Evolutionary conservation across 2,113 vertebrate genomes (phyloP).

Genomic region (Oncorhynchus nerka): DNA sequence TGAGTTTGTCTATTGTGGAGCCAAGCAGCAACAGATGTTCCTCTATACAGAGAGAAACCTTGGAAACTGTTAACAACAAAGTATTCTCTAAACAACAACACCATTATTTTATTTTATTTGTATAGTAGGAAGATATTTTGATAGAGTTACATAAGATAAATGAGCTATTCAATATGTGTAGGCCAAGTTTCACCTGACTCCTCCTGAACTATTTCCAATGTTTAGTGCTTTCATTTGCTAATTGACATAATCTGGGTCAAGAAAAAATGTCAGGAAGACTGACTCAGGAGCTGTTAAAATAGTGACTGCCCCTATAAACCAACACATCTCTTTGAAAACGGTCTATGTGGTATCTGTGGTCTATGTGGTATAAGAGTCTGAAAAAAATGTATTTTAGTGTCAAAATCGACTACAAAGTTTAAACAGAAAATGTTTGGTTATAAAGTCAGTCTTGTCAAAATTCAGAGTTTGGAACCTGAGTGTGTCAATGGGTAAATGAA

Average conservation of each 20-base stretch:
- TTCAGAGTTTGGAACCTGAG: no score
- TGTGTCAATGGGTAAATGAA: no score
- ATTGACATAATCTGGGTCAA: conserved; percentile 70
- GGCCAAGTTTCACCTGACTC: no score
- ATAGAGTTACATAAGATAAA: background rate
- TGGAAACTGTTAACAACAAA: conserved; percentile 51
- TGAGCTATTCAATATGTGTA: no score
- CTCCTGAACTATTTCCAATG: background rate
- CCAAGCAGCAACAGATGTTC: conserved; percentile 73
- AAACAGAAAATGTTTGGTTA: no score
- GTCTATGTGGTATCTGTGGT: no score
- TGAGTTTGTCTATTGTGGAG: conserved; percentile 70
- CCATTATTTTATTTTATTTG: background rate
- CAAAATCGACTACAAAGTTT: no score
- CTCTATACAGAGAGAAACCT: conserved; percentile 48
- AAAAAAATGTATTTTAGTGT: no score
- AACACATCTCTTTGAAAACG: no score
- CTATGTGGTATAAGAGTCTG: no score
- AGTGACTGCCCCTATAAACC: conserved; percentile 36
- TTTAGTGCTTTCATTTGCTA: conserved; percentile 64
- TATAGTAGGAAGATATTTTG: background rate
- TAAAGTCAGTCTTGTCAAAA: no score
- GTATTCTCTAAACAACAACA: background rate
- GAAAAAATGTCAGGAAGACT: conserved; percentile 41
- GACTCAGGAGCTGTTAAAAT: conserved; percentile 62